Evolutionary conservation across 2,888 invertebrate genomes (phyloP).

Genomic region (Rapana venosa): DNA sequence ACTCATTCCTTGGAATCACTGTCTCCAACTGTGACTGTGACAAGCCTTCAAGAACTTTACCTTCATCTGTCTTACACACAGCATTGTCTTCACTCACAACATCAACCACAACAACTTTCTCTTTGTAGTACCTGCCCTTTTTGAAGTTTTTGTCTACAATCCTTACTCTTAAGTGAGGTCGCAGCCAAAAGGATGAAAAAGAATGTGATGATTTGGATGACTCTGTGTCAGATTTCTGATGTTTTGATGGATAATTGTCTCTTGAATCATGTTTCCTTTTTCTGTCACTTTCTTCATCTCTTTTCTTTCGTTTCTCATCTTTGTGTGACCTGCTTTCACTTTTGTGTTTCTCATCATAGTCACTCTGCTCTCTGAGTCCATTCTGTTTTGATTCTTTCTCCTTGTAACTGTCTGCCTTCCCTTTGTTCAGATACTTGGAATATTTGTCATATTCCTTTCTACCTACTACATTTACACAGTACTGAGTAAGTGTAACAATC

Average conservation of each 20-base stretch:
- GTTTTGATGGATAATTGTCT: conserved; percentile 17
- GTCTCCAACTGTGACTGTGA: conserved; percentile 77
- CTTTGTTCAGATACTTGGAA: conserved; percentile 92
- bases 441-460: conserved; percentile 89
- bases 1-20: conserved; percentile 76
- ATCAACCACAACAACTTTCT: conserved; percentile 76
- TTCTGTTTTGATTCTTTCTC: conserved; percentile 52
- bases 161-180: conserved; percentile 76
- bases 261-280: conserved; percentile 22
- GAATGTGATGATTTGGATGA: neutral
- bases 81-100: conserved; percentile 72
- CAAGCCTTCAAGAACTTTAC: conserved; percentile 75
- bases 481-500: conserved; percentile 83
- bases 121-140: conserved; percentile 74
- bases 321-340: conserved; percentile 3
- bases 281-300: conserved; percentile 29
- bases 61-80: conserved; percentile 76
- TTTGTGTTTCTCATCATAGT: conserved; percentile 9
- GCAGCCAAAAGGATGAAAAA: conserved; percentile 67
- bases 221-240: conserved; percentile 1
- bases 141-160: conserved; percentile 76
- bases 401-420: conserved; percentile 62
- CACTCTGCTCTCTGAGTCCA: conserved; percentile 31
- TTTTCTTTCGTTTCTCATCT: conserved; percentile 24
- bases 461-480: conserved; percentile 87